Percentiles rank a stretch among this genome's conserved stretches.
Conservation (phyloP, 2,888 invertebrate species). For the Lepeophtheirus nordmannii region DNA sequence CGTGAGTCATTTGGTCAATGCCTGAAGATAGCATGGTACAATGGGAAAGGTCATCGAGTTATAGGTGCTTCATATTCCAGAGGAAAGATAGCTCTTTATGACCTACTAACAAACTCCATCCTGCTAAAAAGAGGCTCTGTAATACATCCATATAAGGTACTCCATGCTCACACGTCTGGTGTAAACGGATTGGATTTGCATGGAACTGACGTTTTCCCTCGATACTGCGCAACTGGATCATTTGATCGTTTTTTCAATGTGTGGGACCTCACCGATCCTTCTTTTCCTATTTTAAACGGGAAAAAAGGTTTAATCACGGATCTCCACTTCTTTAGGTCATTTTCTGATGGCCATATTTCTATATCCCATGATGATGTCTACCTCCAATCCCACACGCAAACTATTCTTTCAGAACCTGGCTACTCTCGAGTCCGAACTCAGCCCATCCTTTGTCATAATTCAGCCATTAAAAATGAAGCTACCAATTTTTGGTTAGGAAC, state of each 20-base stretch:
- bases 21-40: constrained; percentile 2
- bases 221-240: constrained; percentile 2
- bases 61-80: constrained; percentile 2
- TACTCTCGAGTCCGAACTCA: neutral
- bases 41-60: neutral
- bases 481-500: neutral
- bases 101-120: neutral
- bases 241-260: constrained; percentile 5
- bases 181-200: neutral
- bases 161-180: neutral
- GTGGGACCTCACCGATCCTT: constrained; percentile 7
- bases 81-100: neutral
- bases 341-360: neutral
- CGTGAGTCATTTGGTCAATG: constrained; percentile 5
- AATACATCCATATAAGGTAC: neutral
- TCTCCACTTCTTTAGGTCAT: neutral
- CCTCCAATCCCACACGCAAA: constrained; percentile 18
- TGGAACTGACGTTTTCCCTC: neutral
- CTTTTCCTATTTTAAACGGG: neutral
- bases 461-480: constrained; percentile 4
- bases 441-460: constrained; percentile 17
- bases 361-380: constrained; percentile 18
- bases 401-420: constrained; percentile 8
- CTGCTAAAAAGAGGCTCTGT: neutral
- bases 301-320: constrained; percentile 10